Conservation (phyloP, 2,113 vertebrate species). For the Vireo altiloquus region DNA sequence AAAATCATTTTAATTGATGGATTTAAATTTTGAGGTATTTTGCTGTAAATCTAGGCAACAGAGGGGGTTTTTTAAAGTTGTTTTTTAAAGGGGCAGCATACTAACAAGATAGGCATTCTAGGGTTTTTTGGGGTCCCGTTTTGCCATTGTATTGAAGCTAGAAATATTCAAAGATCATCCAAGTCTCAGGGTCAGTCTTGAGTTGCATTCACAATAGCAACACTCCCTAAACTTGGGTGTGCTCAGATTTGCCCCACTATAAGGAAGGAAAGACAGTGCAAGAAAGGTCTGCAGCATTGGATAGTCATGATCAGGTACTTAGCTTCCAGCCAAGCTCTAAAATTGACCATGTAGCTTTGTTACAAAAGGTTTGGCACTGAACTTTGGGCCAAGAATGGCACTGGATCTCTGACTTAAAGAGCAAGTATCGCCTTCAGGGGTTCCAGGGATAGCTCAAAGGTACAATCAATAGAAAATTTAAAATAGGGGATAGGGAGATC, state of each 20-base stretch:
- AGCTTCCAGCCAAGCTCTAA: neutral
- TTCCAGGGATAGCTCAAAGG: neutral
- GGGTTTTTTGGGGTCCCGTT: rapidly evolving
- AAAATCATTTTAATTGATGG: neutral
- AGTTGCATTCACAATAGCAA: neutral
- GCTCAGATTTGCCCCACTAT: neutral
- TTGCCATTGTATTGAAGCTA: neutral
- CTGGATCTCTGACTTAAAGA: neutral
- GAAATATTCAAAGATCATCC: neutral
- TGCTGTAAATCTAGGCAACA: neutral
- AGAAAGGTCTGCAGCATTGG: neutral
- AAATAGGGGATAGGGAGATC: neutral
- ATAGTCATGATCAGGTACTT: neutral
- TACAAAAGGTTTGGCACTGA: neutral
- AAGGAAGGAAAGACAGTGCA: neutral
- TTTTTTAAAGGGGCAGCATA: neutral
- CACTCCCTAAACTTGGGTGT: neutral
- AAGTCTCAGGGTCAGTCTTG: neutral
- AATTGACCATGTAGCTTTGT: neutral
- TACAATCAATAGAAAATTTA: neutral
- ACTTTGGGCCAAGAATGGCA: neutral
- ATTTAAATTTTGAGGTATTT: neutral
- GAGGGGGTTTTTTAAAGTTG: neutral
- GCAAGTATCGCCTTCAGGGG: neutral
- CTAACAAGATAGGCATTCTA: neutral